Conservation (phyloP, 2,113 vertebrate species). For the Microcebus lehilahytsara region DNA sequence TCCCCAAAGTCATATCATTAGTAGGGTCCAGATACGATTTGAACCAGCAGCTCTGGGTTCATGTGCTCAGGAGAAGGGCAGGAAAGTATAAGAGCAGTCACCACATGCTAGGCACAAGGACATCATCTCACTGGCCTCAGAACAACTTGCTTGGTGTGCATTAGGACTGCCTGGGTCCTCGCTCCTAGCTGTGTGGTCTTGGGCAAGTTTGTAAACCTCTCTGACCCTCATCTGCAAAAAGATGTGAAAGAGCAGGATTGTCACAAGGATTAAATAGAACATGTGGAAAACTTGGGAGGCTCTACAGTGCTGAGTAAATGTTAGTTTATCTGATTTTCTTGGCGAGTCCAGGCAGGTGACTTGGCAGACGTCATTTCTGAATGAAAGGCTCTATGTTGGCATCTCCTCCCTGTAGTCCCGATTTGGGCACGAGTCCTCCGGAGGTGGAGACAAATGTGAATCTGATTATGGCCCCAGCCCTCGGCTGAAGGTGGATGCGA, state of each 20-base stretch:
- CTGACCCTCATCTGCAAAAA: not conserved
- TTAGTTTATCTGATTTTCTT: slow-evolving; percentile 66
- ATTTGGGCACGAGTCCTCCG: not conserved
- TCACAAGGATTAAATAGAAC: slow-evolving; percentile 3
- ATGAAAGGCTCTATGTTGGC: not conserved
- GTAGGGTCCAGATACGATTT: not conserved
- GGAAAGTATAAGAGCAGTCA: fast-evolving
- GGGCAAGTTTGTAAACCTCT: not conserved
- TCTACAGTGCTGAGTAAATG: slow-evolving; percentile 41
- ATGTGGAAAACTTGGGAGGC: slow-evolving; percentile 36
- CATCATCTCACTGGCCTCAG: not conserved
- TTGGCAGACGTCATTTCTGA: not conserved
- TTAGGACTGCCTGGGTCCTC: too few species aligned
- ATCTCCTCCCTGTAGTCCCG: not conserved
- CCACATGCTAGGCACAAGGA: fast-evolving
- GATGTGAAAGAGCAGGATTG: not conserved
- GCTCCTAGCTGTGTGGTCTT: not conserved
- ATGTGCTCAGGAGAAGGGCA: fast-evolving
- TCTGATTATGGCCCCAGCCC: not conserved
- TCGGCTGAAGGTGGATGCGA: not conserved
- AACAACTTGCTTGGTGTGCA: fast-evolving
- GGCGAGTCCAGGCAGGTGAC: not conserved
- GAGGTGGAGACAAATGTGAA: slow-evolving; percentile 52
- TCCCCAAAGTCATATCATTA: not conserved
- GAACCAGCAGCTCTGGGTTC: not conserved